phyloP scores from a whole-genome alignment of 1,140 invertebrate species.

The Sitophilus oryzae region DNA sequence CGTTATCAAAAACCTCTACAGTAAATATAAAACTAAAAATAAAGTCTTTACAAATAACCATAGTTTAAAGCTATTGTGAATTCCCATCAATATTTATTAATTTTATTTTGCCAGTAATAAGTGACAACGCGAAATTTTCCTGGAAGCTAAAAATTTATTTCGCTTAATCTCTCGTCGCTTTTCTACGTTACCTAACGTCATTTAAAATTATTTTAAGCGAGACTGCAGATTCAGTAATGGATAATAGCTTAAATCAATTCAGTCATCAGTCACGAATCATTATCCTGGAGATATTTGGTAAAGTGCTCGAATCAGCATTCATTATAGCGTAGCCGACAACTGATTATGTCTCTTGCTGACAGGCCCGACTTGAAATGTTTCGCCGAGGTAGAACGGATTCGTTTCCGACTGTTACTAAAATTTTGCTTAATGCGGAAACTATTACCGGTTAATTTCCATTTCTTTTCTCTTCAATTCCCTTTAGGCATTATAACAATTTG shows the following conservation, averaged over 20 bases:
- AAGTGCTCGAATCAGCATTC: slow-evolving; percentile 33
- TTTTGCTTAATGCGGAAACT: not conserved
- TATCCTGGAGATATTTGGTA: slow-evolving; percentile 30
- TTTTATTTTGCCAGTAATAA: not conserved
- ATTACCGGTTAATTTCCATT: not conserved
- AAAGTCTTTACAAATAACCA: no score
- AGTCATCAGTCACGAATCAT: slow-evolving; percentile 34
- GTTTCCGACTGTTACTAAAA: not conserved
- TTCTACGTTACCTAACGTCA: slow-evolving; percentile 9
- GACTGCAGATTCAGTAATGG: slow-evolving; percentile 24
- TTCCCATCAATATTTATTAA: not conserved
- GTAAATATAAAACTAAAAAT: no score
- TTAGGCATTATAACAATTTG: no score
- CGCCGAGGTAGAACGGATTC: slow-evolving; percentile 12
- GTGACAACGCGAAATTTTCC: not conserved
- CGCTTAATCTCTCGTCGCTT: not conserved
- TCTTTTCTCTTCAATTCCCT: no score
- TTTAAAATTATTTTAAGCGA: slow-evolving; percentile 17
- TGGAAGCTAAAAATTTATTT: not conserved
- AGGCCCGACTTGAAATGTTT: slow-evolving; percentile 17
- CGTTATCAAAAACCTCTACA: no score
- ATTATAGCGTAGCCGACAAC: slow-evolving; percentile 24
- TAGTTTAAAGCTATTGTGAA: no score
- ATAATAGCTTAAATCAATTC: slow-evolving; percentile 35
- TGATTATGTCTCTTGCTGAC: slow-evolving; percentile 25